Percentiles rank a stretch among this genome's conserved stretches.
Conservation (phyloP, 1,140 invertebrate species). For the Penaeus japonicus region DNA sequence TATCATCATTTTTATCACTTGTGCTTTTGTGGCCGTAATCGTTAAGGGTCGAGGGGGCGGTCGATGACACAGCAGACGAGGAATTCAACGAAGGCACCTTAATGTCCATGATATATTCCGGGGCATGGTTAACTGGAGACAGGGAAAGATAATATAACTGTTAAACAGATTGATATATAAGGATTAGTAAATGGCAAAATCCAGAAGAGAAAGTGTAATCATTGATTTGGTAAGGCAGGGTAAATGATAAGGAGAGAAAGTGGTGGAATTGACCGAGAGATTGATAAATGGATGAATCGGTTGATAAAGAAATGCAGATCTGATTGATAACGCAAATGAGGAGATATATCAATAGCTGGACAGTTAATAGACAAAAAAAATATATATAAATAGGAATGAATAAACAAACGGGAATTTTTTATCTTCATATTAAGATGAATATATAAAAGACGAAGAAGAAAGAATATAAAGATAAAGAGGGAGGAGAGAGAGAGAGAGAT, state of each 20-base stretch:
- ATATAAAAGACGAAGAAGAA: too few relatives aligned
- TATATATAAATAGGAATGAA: not conserved
- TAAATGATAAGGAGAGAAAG: not conserved
- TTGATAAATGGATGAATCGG: not conserved
- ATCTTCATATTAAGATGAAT: not conserved
- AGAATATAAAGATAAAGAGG: not conserved
- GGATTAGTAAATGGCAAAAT: not conserved
- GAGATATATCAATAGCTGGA: too few relatives aligned
- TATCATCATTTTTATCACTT: not conserved
- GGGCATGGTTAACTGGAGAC: slow-evolving; percentile 21
- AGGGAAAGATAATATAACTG: not conserved
- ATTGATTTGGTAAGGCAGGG: too few relatives aligned
- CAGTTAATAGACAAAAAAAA: not conserved
- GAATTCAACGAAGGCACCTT: slow-evolving; percentile 31
- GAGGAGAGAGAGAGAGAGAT: not conserved
- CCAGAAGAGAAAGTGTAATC: too few relatives aligned
- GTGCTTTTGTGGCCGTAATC: not conserved
- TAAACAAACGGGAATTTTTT: not conserved
- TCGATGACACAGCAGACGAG: not conserved
- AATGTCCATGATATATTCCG: slow-evolving; percentile 37
- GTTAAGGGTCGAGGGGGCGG: not conserved
- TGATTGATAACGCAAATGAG: too few relatives aligned
- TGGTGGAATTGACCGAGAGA: not conserved
- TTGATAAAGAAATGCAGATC: too few relatives aligned
- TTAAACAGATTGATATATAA: not conserved